Evolutionary conservation across 2,113 vertebrate species (phyloP).

Genomic region (Heteronetta atricapilla): DNA sequence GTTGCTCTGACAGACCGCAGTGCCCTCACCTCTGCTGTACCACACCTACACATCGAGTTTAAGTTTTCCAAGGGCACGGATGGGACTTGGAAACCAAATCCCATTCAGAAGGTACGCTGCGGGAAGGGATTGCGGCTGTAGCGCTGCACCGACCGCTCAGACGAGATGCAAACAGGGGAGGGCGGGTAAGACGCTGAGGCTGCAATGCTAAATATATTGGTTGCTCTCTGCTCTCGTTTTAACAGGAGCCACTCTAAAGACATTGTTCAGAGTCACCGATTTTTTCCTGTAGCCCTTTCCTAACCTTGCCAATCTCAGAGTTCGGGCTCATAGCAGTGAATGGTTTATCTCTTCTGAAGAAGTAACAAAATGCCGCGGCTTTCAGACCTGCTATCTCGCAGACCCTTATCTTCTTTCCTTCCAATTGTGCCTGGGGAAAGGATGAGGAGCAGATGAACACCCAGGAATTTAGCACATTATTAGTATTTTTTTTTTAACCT

Average conservation of each 20-base stretch:
- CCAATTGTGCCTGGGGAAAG: conserved; percentile 15
- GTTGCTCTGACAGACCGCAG: not conserved
- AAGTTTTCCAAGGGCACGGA: not conserved
- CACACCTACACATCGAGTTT: accelerated
- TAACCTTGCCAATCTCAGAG: conserved; percentile 42
- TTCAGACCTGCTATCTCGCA: conserved; percentile 30
- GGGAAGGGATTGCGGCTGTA: not conserved
- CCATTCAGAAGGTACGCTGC: not conserved
- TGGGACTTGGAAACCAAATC: conserved; percentile 1
- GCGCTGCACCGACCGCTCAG: not conserved
- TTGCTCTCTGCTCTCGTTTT: not conserved
- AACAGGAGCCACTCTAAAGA: not conserved
- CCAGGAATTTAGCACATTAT: conserved; percentile 43
- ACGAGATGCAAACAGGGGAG: not conserved
- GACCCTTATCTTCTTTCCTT: conserved; percentile 22
- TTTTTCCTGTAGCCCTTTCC: not conserved
- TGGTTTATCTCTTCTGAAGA: conserved; percentile 31
- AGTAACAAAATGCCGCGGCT: not conserved
- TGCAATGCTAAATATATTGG: conserved; percentile 19
- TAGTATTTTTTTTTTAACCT: conserved; percentile 41
- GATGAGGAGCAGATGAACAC: conserved; percentile 29
- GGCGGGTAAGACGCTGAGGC: not conserved
- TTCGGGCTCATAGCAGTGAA: conserved; percentile 3
- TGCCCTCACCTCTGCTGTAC: not conserved
- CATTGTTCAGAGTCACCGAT: not conserved